These are phyloP conservation scores for Ophiothrix spiculata DNA, from an alignment of 35 echinoderm and acorn worm genomes.

Conservation along the genomic window DNA sequence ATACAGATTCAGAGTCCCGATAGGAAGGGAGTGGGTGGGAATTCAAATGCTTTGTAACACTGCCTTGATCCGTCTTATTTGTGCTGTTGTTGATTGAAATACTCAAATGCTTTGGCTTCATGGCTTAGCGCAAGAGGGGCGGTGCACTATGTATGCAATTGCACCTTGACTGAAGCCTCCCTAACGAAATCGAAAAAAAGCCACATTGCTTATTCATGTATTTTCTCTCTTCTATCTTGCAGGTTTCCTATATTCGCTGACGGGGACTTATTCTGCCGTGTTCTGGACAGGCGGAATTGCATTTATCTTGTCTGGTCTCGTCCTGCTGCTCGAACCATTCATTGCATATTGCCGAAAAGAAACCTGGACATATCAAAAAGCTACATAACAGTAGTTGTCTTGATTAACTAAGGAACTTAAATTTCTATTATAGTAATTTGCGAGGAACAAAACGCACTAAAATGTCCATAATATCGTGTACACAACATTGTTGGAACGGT, in stretches of 20 bases:
- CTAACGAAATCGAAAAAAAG: background rate
- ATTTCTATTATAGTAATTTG: no score
- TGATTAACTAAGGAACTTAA: no score
- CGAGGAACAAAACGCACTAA: no score
- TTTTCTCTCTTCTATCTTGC: background rate
- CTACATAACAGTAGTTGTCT: no score
- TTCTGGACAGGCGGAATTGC: slow-evolving; percentile 56
- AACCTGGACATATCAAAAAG: no score
- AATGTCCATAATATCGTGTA: no score
- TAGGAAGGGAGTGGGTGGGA: no score
- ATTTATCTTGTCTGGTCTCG: slow-evolving; percentile 50
- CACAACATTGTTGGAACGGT: no score
- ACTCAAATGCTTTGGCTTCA: background rate
- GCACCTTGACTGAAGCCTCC: background rate
- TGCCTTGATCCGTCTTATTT: background rate
- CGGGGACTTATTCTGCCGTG: slow-evolving; percentile 51
- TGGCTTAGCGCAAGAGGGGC: background rate
- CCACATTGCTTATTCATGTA: background rate
- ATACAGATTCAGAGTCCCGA: no score
- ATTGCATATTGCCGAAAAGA: background rate
- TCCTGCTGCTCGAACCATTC: slow-evolving; percentile 45
- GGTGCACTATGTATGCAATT: background rate
- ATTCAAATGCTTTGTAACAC: no score
- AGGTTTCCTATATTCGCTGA: slow-evolving; percentile 60
- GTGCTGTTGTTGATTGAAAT: background rate